Evolutionary conservation across 2,888 invertebrate genomes (phyloP).

Genomic region (Ophion obscuratus): DNA sequence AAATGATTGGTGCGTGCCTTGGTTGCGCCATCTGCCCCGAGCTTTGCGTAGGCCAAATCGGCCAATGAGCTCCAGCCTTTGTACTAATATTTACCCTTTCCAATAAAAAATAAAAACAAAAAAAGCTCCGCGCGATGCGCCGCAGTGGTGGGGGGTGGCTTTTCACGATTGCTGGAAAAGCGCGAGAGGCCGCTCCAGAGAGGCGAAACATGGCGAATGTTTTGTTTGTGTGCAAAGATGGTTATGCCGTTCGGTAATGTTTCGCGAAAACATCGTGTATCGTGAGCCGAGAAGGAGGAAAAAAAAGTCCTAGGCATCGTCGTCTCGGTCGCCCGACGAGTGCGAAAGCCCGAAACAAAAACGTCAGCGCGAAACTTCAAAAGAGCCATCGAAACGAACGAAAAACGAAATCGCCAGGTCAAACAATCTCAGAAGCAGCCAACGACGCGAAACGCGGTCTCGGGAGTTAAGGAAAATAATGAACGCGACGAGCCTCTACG

Average conservation of each 20-base stretch:
- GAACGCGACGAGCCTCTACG: constrained; percentile 93
- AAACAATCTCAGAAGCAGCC: background rate
- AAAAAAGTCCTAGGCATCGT: constrained; percentile 6
- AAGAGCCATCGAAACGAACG: background rate
- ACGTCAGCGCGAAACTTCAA: constrained; percentile 19
- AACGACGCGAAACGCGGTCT: background rate
- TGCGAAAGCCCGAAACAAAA: background rate
- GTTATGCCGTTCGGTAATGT: constrained; percentile 74
- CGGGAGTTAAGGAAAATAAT: constrained; percentile 82
- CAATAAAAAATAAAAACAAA: no score
- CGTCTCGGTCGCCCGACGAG: background rate
- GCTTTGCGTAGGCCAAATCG: no score
- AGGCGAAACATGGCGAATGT: constrained; percentile 78
- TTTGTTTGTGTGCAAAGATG: constrained; percentile 80
- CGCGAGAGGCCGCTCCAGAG: background rate
- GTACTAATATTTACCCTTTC: no score
- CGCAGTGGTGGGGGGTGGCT: background rate
- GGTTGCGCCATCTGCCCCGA: no score
- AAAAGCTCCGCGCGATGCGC: background rate
- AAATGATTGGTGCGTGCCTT: no score
- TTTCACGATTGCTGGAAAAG: background rate
- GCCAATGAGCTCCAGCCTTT: no score
- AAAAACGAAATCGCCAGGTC: background rate
- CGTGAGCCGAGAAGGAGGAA: constrained; percentile 35
- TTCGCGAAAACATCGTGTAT: constrained; percentile 61